phyloP scores from a whole-genome alignment of 2,797 vertebrate species.

The Schizopygopsis malacanthus region DNA sequence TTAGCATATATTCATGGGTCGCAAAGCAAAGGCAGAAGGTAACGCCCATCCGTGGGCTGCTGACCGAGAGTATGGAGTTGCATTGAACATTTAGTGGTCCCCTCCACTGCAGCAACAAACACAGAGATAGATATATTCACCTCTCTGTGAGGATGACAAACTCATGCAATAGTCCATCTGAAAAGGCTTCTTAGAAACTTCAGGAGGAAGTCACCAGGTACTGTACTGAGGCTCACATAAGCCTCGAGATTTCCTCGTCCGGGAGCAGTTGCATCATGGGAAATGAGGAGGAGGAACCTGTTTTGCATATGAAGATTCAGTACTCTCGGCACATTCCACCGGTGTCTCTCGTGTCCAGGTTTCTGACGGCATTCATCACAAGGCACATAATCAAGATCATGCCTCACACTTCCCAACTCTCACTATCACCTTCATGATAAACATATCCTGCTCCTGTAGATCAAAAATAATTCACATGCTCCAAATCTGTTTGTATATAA shows the following conservation, averaged over 20 bases:
- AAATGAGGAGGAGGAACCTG: constrained; percentile 8
- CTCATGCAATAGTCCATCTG: constrained; percentile 65
- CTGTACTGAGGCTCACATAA: constrained; percentile 33
- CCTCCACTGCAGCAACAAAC: constrained; percentile 67
- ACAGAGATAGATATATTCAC: constrained; percentile 65
- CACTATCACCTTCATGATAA: constrained; percentile 35
- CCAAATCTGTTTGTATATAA: constrained; percentile 38
- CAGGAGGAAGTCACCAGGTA: constrained; percentile 45
- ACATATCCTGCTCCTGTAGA: constrained; percentile 8
- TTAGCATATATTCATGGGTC: constrained; percentile 74
- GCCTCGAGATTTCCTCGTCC: background rate
- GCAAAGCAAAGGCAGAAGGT: constrained; percentile 74
- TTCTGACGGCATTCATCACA: constrained; percentile 52
- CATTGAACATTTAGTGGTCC: constrained; percentile 59
- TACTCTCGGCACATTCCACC: constrained; percentile 29
- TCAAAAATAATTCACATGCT: constrained; percentile 19
- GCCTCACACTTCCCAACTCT: constrained; percentile 41
- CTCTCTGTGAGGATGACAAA: constrained; percentile 68
- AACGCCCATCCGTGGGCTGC: constrained; percentile 72
- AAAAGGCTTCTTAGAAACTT: constrained; percentile 56
- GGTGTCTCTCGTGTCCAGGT: constrained; percentile 2
- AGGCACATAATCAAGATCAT: constrained; percentile 62
- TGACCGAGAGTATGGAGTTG: constrained; percentile 64
- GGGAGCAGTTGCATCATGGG: constrained; percentile 44
- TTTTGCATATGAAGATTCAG: constrained; percentile 42